Evolutionary conservation across 2,797 vertebrate genomes (phyloP).

Genomic region (Characodon lateralis): DNA sequence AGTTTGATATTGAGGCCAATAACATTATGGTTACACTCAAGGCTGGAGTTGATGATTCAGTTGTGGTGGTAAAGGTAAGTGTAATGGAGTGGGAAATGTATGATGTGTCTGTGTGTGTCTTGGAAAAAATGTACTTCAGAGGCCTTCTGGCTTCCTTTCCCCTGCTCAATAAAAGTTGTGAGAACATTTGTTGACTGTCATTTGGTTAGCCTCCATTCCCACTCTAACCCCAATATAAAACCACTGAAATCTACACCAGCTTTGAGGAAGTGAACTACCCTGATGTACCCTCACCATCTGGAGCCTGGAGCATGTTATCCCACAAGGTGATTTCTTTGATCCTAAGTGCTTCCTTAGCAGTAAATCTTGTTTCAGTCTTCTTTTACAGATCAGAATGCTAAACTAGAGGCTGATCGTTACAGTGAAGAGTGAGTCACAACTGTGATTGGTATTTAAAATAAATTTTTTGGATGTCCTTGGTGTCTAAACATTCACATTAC

Average conservation of each 20-base stretch:
- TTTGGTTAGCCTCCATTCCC: slow-evolving; percentile 60
- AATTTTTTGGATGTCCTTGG: slow-evolving; percentile 10
- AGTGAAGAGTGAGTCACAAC: slow-evolving; percentile 44
- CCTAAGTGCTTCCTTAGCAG: slow-evolving; percentile 44
- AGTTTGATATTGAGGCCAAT: neutral
- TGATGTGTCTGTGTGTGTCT: slow-evolving; percentile 30
- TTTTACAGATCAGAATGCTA: slow-evolving; percentile 29
- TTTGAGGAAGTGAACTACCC: slow-evolving; percentile 56
- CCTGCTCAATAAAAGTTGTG: slow-evolving; percentile 57
- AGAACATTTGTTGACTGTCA: slow-evolving; percentile 68
- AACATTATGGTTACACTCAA: neutral
- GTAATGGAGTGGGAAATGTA: slow-evolving; percentile 7
- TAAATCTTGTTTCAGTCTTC: slow-evolving; percentile 18
- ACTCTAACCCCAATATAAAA: slow-evolving; percentile 66
- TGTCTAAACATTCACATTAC: slow-evolving; percentile 22
- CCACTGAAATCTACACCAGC: slow-evolving; percentile 58
- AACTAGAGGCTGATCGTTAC: slow-evolving; percentile 20
- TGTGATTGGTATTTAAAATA: slow-evolving; percentile 10
- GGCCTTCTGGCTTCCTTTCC: slow-evolving; percentile 65
- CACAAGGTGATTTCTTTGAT: slow-evolving; percentile 60
- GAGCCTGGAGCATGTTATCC: slow-evolving; percentile 35
- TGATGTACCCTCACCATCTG: slow-evolving; percentile 45
- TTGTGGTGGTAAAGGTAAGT: neutral
- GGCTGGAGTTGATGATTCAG: neutral
- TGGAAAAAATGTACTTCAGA: slow-evolving; percentile 53